These are phyloP conservation scores for Eospalax fontanierii DNA, from an alignment of 2,797 vertebrate species.

Conservation along the genomic window DNA sequence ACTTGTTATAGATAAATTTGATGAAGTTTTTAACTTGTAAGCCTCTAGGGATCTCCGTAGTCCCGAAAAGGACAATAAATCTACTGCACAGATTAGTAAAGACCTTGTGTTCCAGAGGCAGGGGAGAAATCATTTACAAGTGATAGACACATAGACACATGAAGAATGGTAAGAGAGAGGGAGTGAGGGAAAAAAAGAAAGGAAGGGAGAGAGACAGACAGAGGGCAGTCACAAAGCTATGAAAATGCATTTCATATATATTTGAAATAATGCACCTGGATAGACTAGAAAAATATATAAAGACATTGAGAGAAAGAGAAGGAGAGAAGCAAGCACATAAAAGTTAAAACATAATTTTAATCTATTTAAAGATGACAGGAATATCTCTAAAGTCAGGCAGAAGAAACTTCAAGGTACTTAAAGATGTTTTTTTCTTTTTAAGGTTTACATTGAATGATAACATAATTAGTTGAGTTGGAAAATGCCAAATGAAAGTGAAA, in stretches of 20 bases:
- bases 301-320: not conserved
- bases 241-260: not conserved
- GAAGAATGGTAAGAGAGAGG: not conserved
- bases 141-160: not conserved
- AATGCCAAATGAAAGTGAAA: constrained; percentile 77
- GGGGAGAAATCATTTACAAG: not conserved
- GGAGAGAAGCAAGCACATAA: not conserved
- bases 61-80: constrained; percentile 16
- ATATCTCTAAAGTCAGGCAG: constrained; percentile 52
- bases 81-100: constrained; percentile 23
- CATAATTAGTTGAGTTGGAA: constrained; percentile 74
- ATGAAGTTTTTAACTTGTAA: not conserved
- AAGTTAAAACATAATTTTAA: constrained; percentile 72
- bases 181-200: not conserved
- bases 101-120: not conserved
- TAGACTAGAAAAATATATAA: not conserved
- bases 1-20: not conserved
- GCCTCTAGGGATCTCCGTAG: not conserved
- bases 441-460: constrained; percentile 75
- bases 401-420: constrained; percentile 30
- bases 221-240: not conserved
- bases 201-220: too few relatives aligned
- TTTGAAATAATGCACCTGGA: not conserved
- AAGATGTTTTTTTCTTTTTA: constrained; percentile 61
- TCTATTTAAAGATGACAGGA: constrained; percentile 73